Percentiles rank a stretch among this genome's conserved stretches.
These are phyloP conservation scores for Leptogaster cylindrica DNA, from an alignment of 2,888 invertebrate species.

Conservation along the genomic window DNA sequence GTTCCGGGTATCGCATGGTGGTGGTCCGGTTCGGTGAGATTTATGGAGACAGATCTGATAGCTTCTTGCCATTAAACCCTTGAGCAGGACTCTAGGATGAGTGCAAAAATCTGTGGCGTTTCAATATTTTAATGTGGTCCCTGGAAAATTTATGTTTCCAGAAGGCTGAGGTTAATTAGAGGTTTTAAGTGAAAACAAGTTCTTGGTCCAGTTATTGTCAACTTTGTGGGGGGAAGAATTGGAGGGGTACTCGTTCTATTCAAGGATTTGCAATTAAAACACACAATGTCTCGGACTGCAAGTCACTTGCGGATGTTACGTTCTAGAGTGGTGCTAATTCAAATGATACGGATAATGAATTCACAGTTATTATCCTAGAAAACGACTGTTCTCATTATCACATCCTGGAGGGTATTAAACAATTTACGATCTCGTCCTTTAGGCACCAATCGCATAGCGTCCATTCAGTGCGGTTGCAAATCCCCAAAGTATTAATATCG, in stretches of 20 bases:
- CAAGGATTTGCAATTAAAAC: background rate
- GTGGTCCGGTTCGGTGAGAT: slow-evolving; percentile 38
- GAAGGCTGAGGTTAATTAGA: slow-evolving; percentile 31
- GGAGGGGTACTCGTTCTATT: background rate
- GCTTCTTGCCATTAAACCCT: background rate
- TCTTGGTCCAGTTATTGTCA: background rate
- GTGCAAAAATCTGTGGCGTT: slow-evolving; percentile 18
- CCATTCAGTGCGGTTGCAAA: background rate
- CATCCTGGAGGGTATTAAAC: slow-evolving; percentile 37
- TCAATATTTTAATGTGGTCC: slow-evolving; percentile 20
- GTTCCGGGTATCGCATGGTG: slow-evolving; percentile 49
- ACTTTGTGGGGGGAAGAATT: background rate
- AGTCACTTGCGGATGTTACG: background rate
- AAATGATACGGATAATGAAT: slow-evolving; percentile 37
- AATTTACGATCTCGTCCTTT: slow-evolving; percentile 38
- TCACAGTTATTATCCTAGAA: slow-evolving; percentile 25
- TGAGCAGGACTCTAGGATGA: slow-evolving; percentile 11
- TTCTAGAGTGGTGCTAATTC: slow-evolving; percentile 26
- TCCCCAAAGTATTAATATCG: slow-evolving; percentile 41
- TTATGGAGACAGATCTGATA: slow-evolving; percentile 7
- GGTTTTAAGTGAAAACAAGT: slow-evolving; percentile 1
- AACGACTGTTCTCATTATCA: slow-evolving; percentile 39
- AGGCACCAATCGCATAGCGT: slow-evolving; percentile 12
- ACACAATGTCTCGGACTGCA: background rate
- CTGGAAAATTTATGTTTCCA: slow-evolving; percentile 27